Evolutionary conservation across 2,113 vertebrate species (phyloP).

Genomic region (Asarcornis scutulata): DNA sequence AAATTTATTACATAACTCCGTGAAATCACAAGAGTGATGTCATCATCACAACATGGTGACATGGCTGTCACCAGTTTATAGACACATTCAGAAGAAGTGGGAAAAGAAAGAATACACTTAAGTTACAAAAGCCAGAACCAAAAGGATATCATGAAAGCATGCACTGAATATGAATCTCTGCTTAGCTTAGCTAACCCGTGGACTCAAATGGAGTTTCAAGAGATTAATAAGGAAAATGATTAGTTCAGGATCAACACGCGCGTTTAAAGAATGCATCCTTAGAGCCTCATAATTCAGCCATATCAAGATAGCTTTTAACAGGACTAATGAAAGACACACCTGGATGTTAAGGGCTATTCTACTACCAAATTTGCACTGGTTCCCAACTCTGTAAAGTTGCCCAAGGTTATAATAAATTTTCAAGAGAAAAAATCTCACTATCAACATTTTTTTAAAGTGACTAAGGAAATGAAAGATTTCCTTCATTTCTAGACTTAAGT

Average conservation of each 20-base stretch:
- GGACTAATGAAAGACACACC: background rate
- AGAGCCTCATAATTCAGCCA: background rate
- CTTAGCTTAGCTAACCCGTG: background rate
- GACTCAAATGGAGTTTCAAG: background rate
- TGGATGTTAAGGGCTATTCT: background rate
- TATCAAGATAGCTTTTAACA: background rate
- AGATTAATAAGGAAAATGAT: background rate
- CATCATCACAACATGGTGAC: background rate
- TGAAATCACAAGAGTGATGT: background rate
- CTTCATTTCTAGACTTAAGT: background rate
- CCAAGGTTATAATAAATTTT: background rate
- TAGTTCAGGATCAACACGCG: background rate
- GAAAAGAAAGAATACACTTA: background rate
- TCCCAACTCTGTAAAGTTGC: background rate
- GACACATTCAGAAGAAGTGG: background rate
- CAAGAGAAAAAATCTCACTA: background rate
- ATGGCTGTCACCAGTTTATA: background rate
- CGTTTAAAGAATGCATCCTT: background rate
- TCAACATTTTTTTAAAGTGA: background rate
- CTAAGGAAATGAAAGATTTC: background rate
- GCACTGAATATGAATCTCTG: background rate
- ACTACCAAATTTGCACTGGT: background rate
- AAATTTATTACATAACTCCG: background rate
- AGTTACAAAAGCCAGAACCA: background rate
- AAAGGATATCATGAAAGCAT: background rate